These are phyloP conservation scores for Dioctria rufipes DNA, from an alignment of 2,888 invertebrate genomes.

Conservation along the genomic window DNA sequence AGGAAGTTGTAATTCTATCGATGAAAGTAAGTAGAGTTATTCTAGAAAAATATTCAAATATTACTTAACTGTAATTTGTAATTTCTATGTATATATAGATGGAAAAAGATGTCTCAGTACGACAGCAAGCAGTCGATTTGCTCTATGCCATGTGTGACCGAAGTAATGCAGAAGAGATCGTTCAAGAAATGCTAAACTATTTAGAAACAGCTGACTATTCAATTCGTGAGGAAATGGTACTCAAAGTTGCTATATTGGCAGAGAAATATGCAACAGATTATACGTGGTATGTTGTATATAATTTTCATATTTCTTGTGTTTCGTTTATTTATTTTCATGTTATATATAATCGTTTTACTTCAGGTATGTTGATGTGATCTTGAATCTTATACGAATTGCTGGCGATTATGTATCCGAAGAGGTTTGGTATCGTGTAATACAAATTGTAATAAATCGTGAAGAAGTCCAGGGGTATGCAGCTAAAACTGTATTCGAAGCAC, in stretches of 20 bases:
- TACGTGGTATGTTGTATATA: conserved; percentile 84
- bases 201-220: conserved; percentile 99
- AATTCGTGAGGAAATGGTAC: conserved; percentile 99
- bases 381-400: conserved; percentile 98
- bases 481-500: conserved; percentile 98
- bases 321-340: not conserved
- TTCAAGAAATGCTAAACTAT: conserved; percentile 99
- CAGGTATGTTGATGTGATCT: conserved; percentile 92
- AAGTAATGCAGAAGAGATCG: conserved; percentile 99
- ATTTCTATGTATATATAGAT: conserved; percentile 73
- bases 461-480: conserved; percentile 99
- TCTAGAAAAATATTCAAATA: not conserved
- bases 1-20: conserved; percentile 98
- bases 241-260: conserved; percentile 98
- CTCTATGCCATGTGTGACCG: conserved; percentile 99
- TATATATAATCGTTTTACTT: conserved; percentile 45
- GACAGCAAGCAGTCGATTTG: conserved; percentile 98
- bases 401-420: conserved; percentile 99
- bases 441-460: conserved; percentile 99
- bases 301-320: not conserved
- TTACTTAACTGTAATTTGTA: conserved; percentile 7
- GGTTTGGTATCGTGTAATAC: conserved; percentile 99
- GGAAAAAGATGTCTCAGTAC: conserved; percentile 98
- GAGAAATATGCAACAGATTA: conserved; percentile 99
- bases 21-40: conserved; percentile 80